Evolutionary conservation across 1,140 invertebrate species (phyloP).

Genomic region (Drosophila kikkawai): DNA sequence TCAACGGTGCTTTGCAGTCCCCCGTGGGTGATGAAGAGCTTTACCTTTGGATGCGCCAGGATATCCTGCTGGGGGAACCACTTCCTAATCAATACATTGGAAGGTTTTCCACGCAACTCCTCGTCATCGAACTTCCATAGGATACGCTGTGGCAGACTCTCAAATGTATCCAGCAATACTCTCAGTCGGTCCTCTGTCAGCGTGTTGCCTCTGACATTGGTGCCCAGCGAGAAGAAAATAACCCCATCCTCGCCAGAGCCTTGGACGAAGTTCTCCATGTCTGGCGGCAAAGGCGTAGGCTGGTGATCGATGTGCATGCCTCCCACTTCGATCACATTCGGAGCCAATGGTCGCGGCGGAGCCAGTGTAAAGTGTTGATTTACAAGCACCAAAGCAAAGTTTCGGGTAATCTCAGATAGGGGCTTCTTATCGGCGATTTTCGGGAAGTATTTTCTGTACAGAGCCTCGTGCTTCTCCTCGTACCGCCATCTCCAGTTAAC

Average conservation of each 20-base stretch:
- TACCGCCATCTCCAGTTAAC: slow-evolving; percentile 69
- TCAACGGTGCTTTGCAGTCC: slow-evolving; percentile 86
- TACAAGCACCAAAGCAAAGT: slow-evolving; percentile 68
- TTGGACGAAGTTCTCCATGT: slow-evolving; percentile 86
- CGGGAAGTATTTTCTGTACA: slow-evolving; percentile 74
- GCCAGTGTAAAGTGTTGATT: slow-evolving; percentile 76
- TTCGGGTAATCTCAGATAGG: slow-evolving; percentile 41
- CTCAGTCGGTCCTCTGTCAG: slow-evolving; percentile 85
- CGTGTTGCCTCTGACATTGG: slow-evolving; percentile 85
- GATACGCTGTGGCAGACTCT: slow-evolving; percentile 77
- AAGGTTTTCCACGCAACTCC: slow-evolving; percentile 64
- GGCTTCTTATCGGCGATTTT: slow-evolving; percentile 15
- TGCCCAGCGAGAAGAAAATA: slow-evolving; percentile 87
- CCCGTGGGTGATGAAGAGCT: slow-evolving; percentile 87
- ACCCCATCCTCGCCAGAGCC: slow-evolving; percentile 85
- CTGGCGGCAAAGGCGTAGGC: slow-evolving; percentile 52
- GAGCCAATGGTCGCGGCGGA: slow-evolving; percentile 60
- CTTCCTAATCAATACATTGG: slow-evolving; percentile 88
- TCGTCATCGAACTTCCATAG: slow-evolving; percentile 86
- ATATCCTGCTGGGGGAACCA: slow-evolving; percentile 86
- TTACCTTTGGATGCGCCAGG: slow-evolving; percentile 83
- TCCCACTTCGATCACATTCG: slow-evolving; percentile 85
- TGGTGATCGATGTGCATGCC: slow-evolving; percentile 86
- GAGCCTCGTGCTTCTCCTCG: slow-evolving; percentile 61
- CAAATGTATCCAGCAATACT: slow-evolving; percentile 40